Evolutionary conservation across 2,113 vertebrate genomes (phyloP), one percentile per base, ranked within the genome.

Genomic region (Catharus fuscescens): DNA sequence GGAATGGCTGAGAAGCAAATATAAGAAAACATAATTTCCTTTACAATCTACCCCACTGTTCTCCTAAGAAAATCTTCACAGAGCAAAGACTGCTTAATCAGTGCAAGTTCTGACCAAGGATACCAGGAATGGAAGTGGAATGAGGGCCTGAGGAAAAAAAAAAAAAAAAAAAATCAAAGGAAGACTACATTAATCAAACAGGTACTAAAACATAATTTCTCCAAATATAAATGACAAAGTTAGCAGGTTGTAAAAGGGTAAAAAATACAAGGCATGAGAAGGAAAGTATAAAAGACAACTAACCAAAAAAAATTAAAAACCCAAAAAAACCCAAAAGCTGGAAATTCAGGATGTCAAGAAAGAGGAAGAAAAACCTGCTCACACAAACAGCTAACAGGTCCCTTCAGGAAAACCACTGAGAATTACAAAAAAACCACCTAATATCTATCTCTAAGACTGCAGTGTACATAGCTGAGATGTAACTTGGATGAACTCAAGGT

Each of bases 361-460:
- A 77, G 11, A 2, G 1, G 8, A 31, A 42, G 45, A 48, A 81
- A 80, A 62, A 24, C 3, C 23, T 42, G 24, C 21, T 80, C 19
- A 65, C 7, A 42, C 2, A 32, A 76, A 66, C 6, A 67, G 24
- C 0, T 18, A 60, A 28, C 0, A 34, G 7, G 2, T n/a, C 44
- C 32, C 14, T 76, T 67, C 38, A 66, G 28, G 40, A 86, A 89
- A 59, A 87, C 40, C 9, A 60, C 0, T 26, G 6, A 65, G 13
- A 70, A 62, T 2, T 24, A 26, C 2, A 31, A n/a, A 25, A 25
- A 5, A 2, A 2, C 2, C n/a, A 73, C 12, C 6, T 5, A 28
- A 23, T 44, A n/a, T 6, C 18, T 28, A 34, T 8, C 12, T 12
- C 15, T 28, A 74, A 74, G 7, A n/a, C 29, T 52, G 17, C 9